These are phyloP conservation scores for Phenacoccus solenopsis DNA, from an alignment of 1,140 invertebrate genomes.

Conservation along the genomic window DNA sequence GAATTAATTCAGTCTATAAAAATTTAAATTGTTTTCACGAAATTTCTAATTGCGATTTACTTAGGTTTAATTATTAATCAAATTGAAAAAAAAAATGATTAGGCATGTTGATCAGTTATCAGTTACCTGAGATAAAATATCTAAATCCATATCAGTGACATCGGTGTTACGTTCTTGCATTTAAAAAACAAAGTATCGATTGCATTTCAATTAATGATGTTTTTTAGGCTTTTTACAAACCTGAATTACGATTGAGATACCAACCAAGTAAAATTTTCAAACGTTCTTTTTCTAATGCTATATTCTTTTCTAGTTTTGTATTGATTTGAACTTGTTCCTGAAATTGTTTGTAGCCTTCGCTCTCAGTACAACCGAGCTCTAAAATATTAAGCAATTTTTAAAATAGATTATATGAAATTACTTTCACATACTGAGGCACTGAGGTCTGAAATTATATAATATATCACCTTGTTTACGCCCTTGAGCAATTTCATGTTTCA, in stretches of 20 bases:
- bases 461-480: neutral
- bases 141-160: slow-evolving; percentile 39
- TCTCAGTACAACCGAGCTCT: neutral
- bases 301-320: slow-evolving; percentile 21
- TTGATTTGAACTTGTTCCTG: slow-evolving; percentile 21
- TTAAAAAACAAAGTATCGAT: slow-evolving; percentile 26
- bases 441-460: neutral
- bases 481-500: neutral
- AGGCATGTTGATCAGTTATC: slow-evolving; percentile 18
- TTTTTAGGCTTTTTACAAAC: too few relatives aligned
- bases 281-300: slow-evolving; percentile 21
- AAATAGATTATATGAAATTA: neutral
- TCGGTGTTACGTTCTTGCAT: slow-evolving; percentile 36
- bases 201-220: too few relatives aligned
- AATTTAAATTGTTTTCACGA: too few relatives aligned
- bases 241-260: too few relatives aligned
- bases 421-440: too few relatives aligned
- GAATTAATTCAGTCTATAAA: slow-evolving; percentile 36
- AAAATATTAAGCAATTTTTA: too few relatives aligned
- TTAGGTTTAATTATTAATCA: too few relatives aligned
- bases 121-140: slow-evolving; percentile 36
- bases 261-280: slow-evolving; percentile 23
- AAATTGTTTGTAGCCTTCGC: slow-evolving; percentile 20
- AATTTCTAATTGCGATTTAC: too few relatives aligned
- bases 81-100: too few relatives aligned